Evolutionary conservation across 2,797 vertebrate genomes (phyloP).

Genomic region (Stomatorhinus walkeri): DNA sequence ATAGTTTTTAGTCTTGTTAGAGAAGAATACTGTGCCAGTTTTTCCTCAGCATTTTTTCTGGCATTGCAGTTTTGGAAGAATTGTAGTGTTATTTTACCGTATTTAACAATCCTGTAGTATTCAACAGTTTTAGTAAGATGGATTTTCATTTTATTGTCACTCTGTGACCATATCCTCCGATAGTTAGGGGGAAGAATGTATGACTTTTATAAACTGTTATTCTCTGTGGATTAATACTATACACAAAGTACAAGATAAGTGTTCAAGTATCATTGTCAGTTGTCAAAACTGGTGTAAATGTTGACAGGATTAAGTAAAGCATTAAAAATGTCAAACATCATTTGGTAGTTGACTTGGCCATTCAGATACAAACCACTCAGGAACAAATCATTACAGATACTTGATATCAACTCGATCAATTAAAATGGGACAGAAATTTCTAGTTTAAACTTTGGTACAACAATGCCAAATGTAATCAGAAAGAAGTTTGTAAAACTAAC

Average conservation of each 20-base stretch:
- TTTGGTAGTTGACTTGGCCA: background rate
- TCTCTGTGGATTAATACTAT: background rate
- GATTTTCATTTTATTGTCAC: background rate
- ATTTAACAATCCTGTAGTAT: background rate
- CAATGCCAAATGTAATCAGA: background rate
- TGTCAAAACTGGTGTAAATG: background rate
- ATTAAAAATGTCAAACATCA: background rate
- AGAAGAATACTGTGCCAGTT: background rate
- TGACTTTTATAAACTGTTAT: background rate
- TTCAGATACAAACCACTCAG: background rate
- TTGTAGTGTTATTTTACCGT: background rate
- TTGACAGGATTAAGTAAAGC: background rate
- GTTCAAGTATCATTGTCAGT: background rate
- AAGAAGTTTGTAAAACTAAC: background rate
- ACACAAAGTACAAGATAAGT: background rate
- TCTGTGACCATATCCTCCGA: background rate
- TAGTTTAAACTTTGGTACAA: background rate
- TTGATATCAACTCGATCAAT: background rate
- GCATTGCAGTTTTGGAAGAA: background rate
- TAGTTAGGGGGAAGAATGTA: background rate
- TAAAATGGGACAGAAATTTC: background rate
- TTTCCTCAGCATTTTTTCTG: background rate
- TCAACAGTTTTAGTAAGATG: background rate
- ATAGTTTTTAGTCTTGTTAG: background rate
- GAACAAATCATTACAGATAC: background rate